Evolutionary conservation across 2,888 invertebrate genomes (phyloP), one percentile per base, ranked within the genome.

Genomic region (Chrysolina americana): DNA sequence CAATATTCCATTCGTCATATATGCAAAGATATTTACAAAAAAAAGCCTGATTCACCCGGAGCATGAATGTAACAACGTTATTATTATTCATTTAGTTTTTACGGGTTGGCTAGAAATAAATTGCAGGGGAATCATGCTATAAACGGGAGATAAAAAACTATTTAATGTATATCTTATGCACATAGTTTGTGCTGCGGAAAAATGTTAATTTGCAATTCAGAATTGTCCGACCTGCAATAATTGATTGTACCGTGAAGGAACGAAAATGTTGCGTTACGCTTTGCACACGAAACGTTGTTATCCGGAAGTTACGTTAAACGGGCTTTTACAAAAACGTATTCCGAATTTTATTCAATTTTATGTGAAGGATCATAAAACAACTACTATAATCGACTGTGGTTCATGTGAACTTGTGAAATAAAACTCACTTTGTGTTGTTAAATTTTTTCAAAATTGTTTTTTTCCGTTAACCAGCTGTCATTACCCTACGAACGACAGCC

Each of bases 71-170:
- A 65, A 73, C 56, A 56, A 65, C 21, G 48, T 65, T 65, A 65
- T 73, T 69, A 70, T 66, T 74, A 70, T 70, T 74, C 74, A 74
- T 70, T 70, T 53, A 47, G 41, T 59, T 74, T 70, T 74, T 66
- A 65, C 50, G 23, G 69, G 19, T 47, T 17, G 21, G 23, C 56
- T 65, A 21, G 62, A 66, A 66, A 70, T 64, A 56, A 56, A 74
- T 68, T 56, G 36, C 59, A 41, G 64, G 41, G 63, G 66, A 70
- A 53, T 74, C 65, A 74, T 70, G 19, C 11, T 47, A 19, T 53
- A 50, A 17, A 53, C 50, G 50, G 23, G 48, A 70, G 65, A 65
- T 69, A 44, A 69, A 50, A 63, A 70, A 62, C 65, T 59, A 59
- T 64, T 53, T 50, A 44, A 28, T 66, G 64, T 53, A 50, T 50